Evolutionary conservation across 2,113 vertebrate genomes (phyloP), one percentile per base, ranked within the genome.

Genomic region (Chionomys nivalis): DNA sequence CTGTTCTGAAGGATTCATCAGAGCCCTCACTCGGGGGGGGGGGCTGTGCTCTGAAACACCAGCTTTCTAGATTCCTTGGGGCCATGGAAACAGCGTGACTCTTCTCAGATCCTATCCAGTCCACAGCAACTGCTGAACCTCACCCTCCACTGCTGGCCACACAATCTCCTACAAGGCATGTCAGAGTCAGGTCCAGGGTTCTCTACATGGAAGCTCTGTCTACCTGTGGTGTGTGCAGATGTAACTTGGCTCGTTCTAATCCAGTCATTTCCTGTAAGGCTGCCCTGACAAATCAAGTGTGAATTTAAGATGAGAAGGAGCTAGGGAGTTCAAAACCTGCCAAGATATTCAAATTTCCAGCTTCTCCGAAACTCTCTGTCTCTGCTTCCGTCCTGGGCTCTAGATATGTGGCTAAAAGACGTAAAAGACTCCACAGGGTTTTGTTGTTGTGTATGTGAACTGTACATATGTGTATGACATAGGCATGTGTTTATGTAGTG

Each of bases 111-210:
- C 24, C 5, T 5, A 44, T 65, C 9, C 58, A 33, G 9, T 47
- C 81, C 33, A 8, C 39, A 52, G 10, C 23, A 52, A 28, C 26
- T 28, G 0, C 13, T 28, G n/a, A 70, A 26, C 23, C 17, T 52
- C 39, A 7, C 10, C 5, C n/a, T 87, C 26, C 68, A 7, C 31
- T 19, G 9, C 13, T 63, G 81, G 33, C 65, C 7, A 11, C 55
- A n/a, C 26, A 7, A 0, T 89, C 63, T 88, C 75, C 42, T 70
- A 44, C 0, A 0, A 2, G 39, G 28, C 21, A 3, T 0, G 13
- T 28, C 26, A 90, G 28, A 72, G 12, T 33, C 65, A 10, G 10
- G 73, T 44, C 11, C 44, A 39, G 49, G 70, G 11, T 36, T 72
- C 39, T 72, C 49, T 5, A 7, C 66, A 55, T 87, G 86, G 52